These are phyloP conservation scores for Buathra laborator DNA, from an alignment of 2,888 invertebrate species.

Conservation along the genomic window DNA sequence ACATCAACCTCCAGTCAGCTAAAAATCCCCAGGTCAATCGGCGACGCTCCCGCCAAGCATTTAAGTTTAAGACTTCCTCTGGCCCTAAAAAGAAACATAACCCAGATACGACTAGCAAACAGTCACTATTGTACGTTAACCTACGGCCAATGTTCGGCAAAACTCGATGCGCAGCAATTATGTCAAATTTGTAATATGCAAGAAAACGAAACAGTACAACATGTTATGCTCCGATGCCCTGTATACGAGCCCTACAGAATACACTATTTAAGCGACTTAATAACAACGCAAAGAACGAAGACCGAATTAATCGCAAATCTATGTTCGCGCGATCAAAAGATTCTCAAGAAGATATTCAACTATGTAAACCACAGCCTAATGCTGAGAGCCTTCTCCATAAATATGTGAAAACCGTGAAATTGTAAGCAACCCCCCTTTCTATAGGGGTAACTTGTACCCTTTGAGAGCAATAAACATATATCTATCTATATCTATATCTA, in stretches of 20 bases:
- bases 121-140: not conserved
- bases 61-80: not conserved
- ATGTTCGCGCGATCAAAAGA: slow-evolving; percentile 15
- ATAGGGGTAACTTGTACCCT: too few species aligned
- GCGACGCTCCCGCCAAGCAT: not conserved
- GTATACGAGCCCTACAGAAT: not conserved
- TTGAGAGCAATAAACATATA: too few species aligned
- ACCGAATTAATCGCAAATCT: not conserved
- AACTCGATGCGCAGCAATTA: not conserved
- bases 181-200: not conserved
- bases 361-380: slow-evolving; percentile 15
- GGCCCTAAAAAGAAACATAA: not conserved
- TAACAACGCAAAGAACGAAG: too few species aligned
- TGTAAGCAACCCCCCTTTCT: not conserved
- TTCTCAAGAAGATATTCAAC: slow-evolving; percentile 21
- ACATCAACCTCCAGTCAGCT: not conserved
- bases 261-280: not conserved
- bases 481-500: too few species aligned
- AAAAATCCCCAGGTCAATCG: not conserved
- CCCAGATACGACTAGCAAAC: not conserved
- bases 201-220: not conserved
- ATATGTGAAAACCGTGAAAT: not conserved
- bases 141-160: not conserved
- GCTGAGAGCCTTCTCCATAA: slow-evolving; percentile 24
- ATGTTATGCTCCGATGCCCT: not conserved